A percentile compares a stretch with the other conserved stretches of the same genome.
Conservation (phyloP, 1,140 invertebrate genomes). For the Eriosoma lanigerum region DNA sequence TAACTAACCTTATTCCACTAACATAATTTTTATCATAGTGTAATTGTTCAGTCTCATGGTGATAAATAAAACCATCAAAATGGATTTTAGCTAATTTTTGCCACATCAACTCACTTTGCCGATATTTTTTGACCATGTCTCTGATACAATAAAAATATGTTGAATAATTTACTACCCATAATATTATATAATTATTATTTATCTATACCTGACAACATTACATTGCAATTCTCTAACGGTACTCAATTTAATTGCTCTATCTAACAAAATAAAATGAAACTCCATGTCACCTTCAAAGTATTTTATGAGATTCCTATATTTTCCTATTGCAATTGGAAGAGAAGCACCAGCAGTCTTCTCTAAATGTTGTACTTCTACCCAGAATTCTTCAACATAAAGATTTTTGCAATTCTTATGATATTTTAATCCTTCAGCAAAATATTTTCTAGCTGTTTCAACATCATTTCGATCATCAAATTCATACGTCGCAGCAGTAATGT, state of each 20-base stretch:
- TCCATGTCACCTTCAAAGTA: constrained; percentile 33
- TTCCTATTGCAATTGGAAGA: constrained; percentile 4
- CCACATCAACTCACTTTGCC: constrained; percentile 39
- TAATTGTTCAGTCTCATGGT: constrained; percentile 24
- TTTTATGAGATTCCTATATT: constrained; percentile 28
- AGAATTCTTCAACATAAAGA: constrained; percentile 26
- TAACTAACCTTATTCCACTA: constrained; percentile 22
- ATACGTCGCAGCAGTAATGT: constrained; percentile 31
- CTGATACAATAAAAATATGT: constrained; percentile 6
- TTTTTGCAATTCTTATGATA: constrained; percentile 32
- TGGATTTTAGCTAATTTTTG: constrained; percentile 46
- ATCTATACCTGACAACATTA: constrained; percentile 26
- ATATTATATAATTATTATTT: not conserved
- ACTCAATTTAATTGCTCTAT: constrained; percentile 14
- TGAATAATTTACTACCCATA: not conserved
- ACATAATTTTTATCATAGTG: constrained; percentile 39
- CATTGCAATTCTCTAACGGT: constrained; percentile 24
- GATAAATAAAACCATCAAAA: constrained; percentile 37
- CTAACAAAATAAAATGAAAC: constrained; percentile 41
- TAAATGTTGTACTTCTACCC: constrained; percentile 41
- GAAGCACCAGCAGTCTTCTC: constrained; percentile 4
- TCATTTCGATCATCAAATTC: constrained; percentile 45
- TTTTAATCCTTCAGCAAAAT: constrained; percentile 24
- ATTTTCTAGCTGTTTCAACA: constrained; percentile 35
- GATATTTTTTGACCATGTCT: constrained; percentile 39